Evolutionary conservation across 2,113 vertebrate species (phyloP), one percentile per base, ranked within the genome.

Genomic region (Melanotaenia duboulayi): DNA sequence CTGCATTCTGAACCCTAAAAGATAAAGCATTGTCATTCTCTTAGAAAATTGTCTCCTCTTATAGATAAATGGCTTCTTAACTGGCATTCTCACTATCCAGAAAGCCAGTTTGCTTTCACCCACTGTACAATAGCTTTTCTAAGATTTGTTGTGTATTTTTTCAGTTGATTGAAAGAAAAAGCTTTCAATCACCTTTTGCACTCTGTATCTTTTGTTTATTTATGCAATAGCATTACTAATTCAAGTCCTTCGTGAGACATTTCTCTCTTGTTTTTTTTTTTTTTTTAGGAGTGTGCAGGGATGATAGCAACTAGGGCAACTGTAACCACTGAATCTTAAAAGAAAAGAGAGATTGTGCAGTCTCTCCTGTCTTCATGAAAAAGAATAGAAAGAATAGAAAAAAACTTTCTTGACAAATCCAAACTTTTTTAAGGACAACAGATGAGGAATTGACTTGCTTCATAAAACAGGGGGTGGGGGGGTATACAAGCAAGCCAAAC

Each of bases 71-170:
- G 59, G 59, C 57, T 74, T 57, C 67, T 63, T n/a, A 1, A 3
- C 46, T 51, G 12, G 63, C 28, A 46, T 22, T 51, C n/a, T 37
- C 23, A 83, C 66, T 61, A 20, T 66, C 76, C 62, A 69, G 63
- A 58, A 62, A 79, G 65, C 52, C 64, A 67, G 71, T 89, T 78
- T 76, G 24, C 64, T 63, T 23, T 63, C 14, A 25, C 19, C 48
- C 51, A 67, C 2, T 44, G 65, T 71, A 59, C 44, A 57, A 46
- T 58, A 44, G 23, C 35, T 37, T 32, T 39, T 71, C 62, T 73
- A 32, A 35, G 62, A 74, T 54, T 70, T 57, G 67, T 64, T 68
- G 24, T 70, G 56, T n/a, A n/a, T 69, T 71, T 76, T 69, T 74
- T 20, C 60, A 78, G 12, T 52, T 56, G 57, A 76, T 64, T 55